Percentiles rank a stretch among this genome's conserved stretches.
Evolutionary conservation across 2,888 invertebrate genomes (phyloP).

Genomic region (Helobdella robusta): DNA sequence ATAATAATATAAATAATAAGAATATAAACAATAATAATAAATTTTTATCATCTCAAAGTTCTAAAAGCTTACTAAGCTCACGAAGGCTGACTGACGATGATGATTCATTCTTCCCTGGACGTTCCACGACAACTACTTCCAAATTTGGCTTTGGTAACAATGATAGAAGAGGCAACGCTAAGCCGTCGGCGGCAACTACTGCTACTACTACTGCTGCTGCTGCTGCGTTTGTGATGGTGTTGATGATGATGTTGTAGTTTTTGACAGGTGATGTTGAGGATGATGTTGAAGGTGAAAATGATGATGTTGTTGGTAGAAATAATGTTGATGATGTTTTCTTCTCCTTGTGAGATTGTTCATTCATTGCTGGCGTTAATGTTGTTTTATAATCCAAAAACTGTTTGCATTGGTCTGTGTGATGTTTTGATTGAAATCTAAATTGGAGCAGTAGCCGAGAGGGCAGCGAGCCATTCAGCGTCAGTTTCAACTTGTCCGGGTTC

Average conservation of each 20-base stretch:
- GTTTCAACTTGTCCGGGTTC: slow-evolving; percentile 21
- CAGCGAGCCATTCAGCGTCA: slow-evolving; percentile 12
- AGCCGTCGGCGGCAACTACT: background rate
- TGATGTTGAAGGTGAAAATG: background rate
- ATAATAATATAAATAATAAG: too few relatives aligned
- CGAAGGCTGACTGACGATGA: too few relatives aligned
- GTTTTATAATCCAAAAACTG: background rate
- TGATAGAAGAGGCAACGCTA: background rate
- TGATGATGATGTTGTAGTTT: background rate
- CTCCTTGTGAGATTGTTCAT: too few relatives aligned
- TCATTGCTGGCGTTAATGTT: slow-evolving; percentile 1
- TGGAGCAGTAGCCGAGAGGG: background rate
- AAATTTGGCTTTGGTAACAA: background rate
- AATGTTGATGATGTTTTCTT: background rate
- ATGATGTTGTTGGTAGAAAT: background rate
- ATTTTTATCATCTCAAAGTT: too few relatives aligned
- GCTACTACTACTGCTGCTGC: background rate
- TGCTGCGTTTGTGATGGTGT: background rate
- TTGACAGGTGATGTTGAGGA: slow-evolving; percentile 1
- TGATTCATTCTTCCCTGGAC: too few relatives aligned
- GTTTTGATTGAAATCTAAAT: too few relatives aligned
- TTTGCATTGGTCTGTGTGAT: background rate
- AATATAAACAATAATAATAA: too few relatives aligned
- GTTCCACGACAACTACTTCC: too few relatives aligned
- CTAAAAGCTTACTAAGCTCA: too few relatives aligned